Base-by-base conservation (phyloP, 1,140 invertebrate species). In the Sesamia nonagrioides region DNA sequence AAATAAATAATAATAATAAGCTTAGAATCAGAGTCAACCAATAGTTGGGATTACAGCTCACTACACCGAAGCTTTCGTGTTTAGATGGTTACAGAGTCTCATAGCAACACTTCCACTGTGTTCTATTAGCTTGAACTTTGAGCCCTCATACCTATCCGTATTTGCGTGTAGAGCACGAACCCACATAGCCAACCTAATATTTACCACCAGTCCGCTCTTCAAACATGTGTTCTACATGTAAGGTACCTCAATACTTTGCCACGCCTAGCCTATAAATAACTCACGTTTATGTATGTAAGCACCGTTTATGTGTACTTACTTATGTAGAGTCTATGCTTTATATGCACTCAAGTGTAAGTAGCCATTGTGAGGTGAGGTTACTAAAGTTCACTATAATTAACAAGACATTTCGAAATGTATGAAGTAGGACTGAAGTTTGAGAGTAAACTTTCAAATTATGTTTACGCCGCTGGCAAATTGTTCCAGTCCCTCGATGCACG, bases 231-330 rank as follows among this genome's bases (percentile, higher is more conserved):
- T 69, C 66, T 50, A 33, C 21, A 13, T 0, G 1, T 33, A 18
- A 69, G 66, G 66, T 48, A 69, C 18, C 42, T 0, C 66, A 69
- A 21, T 69, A 50, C 42, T 69, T 69, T 69, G 42, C 66, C 66
- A 69, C 66, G 42, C 66, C 66, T 69, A 15, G 42, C 3, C 42
- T 69, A 69, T 69, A 69, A 69, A 69, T 69, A 69, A 42, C 7
- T 18, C 42, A 5, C 42, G 42, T 69, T 5, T 69, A 69, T 69
- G 42, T 42, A 69, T 21, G 21, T 42, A 69, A 21, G 21, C 66
- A 69, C 21, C 13, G 18, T n/a, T 27, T 50, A 69, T 33, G 9
- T 66, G 42, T 11, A 37, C n/a, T 11, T 37, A 63, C 35, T 27
- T 27, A 68, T 1, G 3, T 68, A 48, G 17, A 21, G 4, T 21